Conservation (phyloP, 2,113 vertebrate species). For the Dissostichus mawsoni region DNA sequence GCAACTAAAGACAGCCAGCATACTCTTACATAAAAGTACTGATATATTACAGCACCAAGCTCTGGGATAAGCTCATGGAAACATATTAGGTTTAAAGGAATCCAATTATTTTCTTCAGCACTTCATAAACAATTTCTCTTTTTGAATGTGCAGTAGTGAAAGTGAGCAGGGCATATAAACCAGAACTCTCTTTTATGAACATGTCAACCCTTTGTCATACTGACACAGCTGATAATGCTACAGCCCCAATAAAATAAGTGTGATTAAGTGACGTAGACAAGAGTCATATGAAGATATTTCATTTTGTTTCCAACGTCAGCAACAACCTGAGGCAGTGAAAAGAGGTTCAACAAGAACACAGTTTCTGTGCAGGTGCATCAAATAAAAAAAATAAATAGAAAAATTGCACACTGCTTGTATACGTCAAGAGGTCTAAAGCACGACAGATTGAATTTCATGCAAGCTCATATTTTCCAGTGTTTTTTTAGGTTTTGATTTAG, state of each 20-base stretch:
- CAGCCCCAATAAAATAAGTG: neutral
- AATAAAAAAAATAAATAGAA: neutral
- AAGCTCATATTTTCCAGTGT: neutral
- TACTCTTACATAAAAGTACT: constrained; percentile 38
- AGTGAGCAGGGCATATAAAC: constrained; percentile 33
- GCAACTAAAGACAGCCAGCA: constrained; percentile 6
- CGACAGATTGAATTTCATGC: neutral
- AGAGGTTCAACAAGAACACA: neutral
- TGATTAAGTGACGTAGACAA: neutral
- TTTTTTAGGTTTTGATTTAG: neutral
- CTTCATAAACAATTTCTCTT: constrained; percentile 58
- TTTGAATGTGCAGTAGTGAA: constrained; percentile 43
- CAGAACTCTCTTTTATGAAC: constrained; percentile 15
- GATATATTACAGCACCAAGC: constrained; percentile 44
- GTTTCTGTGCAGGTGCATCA: constrained; percentile 9
- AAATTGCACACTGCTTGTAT: neutral
- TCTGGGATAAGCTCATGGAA: constrained; percentile 45
- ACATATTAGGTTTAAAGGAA: constrained; percentile 56
- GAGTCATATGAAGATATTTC: neutral
- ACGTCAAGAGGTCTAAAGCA: constrained; percentile 17
- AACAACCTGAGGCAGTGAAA: constrained; percentile 9
- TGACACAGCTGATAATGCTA: neutral
- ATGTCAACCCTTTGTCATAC: neutral
- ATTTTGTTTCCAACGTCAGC: neutral
- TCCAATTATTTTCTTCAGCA: constrained; percentile 45